Evolutionary conservation across 2,888 invertebrate genomes (phyloP).

Genomic region (Crematogaster levior): DNA sequence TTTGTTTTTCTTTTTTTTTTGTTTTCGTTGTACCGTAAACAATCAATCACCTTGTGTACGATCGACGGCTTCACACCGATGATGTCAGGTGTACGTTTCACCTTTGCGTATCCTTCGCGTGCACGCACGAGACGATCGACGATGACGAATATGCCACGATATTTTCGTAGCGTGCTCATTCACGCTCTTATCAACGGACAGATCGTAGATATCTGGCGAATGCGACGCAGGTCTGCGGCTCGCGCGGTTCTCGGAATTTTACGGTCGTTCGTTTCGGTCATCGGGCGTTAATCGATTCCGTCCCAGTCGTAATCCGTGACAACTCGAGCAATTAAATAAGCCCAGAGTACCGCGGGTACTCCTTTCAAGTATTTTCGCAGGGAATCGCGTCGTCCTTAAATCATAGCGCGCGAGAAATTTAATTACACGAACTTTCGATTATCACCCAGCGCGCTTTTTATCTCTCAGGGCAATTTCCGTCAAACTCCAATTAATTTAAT

Average conservation of each 20-base stretch:
- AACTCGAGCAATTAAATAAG: not conserved
- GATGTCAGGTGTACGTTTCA: conserved; percentile 3
- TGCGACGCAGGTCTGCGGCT: not conserved
- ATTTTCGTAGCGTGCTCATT: not conserved
- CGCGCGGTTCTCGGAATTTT: not conserved
- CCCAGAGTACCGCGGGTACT: not conserved
- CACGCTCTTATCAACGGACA: not conserved
- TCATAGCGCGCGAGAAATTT: not conserved
- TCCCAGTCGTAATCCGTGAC: not conserved
- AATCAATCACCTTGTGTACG: conserved; percentile 8
- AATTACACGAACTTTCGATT: not conserved
- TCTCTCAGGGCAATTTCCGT: not conserved
- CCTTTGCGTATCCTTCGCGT: conserved; percentile 21
- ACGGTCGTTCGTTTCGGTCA: conserved; percentile 9
- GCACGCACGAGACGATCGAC: not conserved
- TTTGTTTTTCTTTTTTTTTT: not conserved
- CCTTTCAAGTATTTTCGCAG: not conserved
- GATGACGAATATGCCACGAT: not conserved
- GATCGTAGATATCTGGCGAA: conserved; percentile 14
- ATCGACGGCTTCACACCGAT: not conserved
- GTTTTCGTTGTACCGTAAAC: conserved; percentile 7
- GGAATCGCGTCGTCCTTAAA: not conserved
- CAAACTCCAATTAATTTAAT: not conserved
- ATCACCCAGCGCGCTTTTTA: not conserved
- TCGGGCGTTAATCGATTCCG: conserved; percentile 2